Evolutionary conservation across 2,797 vertebrate species (phyloP), one percentile per base, ranked within the genome.

Genomic region (Cyprinodon diabolis): DNA sequence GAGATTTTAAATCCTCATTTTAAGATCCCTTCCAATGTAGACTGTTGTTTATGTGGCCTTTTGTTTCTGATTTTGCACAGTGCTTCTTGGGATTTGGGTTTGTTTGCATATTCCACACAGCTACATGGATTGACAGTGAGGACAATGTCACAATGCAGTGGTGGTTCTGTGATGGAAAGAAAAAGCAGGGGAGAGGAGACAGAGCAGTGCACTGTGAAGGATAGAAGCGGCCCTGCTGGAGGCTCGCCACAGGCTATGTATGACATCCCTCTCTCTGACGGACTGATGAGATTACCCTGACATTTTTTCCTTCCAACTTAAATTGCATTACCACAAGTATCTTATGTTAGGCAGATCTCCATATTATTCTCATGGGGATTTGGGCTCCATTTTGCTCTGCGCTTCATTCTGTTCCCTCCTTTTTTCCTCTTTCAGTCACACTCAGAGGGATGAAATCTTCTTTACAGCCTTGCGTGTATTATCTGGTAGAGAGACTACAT

Each of bases 221-320:
- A 92, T 83, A 79, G 91, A 86, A 91, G 90, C 72, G 82, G 79
- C 87, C 90, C 89, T 71, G 89, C 86, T 95, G 90, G 89, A 95
- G 93, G 93, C 86, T 92, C 83, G 95, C 94, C 93, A 93, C 92
- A 90, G 94, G 95, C 93, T 93, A 93, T 89, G 94, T 95, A 89
- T 95, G 93, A 95, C 92, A 92, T 94, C 83, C 79, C 91, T 93
- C 93, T 89, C 94, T 94, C 92, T 87, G 90, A 95, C 88, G 90
- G 91, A 93, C 93, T 95, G 93, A 95, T 95, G 94, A 96, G 95
- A 93, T 94, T 93, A 95, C 84, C 86, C 83, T 93, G 94, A 95
- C 91, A 92, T 94, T 93, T 91, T 89, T 91, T 81, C 82, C 86
- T 88, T 89, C 90, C n/a, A 89, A 91, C 90, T 93, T 92, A 93